Base-by-base conservation (phyloP, 2,888 invertebrate genomes). In the Thera britannica region DNA sequence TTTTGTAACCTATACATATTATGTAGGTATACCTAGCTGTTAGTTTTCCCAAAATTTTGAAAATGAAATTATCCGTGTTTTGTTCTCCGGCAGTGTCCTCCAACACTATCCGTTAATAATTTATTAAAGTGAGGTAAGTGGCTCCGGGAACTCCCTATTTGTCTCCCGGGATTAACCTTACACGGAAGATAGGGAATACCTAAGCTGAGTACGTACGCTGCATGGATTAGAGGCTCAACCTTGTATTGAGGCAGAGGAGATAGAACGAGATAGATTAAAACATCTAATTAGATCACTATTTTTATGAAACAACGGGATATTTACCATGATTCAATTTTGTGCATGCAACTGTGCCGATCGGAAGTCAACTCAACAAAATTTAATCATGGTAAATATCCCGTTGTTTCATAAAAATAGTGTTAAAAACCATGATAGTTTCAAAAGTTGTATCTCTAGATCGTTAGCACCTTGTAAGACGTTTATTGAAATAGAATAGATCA, bases 111-210 rank as follows among this genome's bases (percentile, higher is more conserved):
- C 6, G 58, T 62, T 65, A 62, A 69, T 69, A 65, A 62, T 65
- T 65, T 65, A 69, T 56, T 56, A 66, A 65, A 57, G 41, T 44
- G 34, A 6, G 44, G 57, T 55, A 61, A 65, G 46, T 36, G 12
- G 51, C 51, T 60, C 57, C 51, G 35, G 66, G 66, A 61, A 46
- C 52, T 54, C 55, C 6, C 59, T 58, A 62, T 69, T 65, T 63
- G 69, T 63, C 62, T 41, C 59, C 11, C 3, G 62, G 69, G 66
- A 69, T 66, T 69, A 69, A 69, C 66, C 69, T 69, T 57, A 65
- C 62, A 59, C 41, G 55, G 62, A 35, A 54, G 41, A 46, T 56
- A 44, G 61, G 60, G 60, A 60, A 58, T 65, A 60, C 55, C 55
- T 38, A n/a, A 36, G 56, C 52, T 61, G 12, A 51, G 55, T 55